Evolutionary conservation across 1,140 invertebrate genomes (phyloP).

Genomic region (Megathymus violae): DNA sequence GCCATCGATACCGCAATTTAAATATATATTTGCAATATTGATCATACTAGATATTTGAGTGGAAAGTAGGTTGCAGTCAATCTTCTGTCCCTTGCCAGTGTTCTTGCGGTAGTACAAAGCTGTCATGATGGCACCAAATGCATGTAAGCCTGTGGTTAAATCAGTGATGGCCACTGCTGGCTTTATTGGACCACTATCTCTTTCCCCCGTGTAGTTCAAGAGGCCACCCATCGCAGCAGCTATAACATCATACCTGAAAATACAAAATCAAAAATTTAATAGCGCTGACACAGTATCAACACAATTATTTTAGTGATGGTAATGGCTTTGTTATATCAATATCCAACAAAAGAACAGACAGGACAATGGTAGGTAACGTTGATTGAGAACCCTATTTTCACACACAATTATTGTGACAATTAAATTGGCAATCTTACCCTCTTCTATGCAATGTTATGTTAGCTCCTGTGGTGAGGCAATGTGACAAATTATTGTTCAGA

Average conservation of each 20-base stretch:
- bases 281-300: too few species aligned
- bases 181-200: conserved; percentile 94
- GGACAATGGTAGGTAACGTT: too few species aligned
- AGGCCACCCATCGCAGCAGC: conserved; percentile 96
- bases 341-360: too few species aligned
- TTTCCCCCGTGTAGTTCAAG: conserved; percentile 94
- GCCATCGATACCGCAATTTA: conserved; percentile 93
- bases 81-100: conserved; percentile 94
- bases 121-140: conserved; percentile 97
- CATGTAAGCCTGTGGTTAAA: conserved; percentile 95
- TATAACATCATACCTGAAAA: conserved; percentile 94
- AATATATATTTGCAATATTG: conserved; percentile 95
- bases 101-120: conserved; percentile 91
- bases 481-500: too few species aligned
- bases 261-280: too few species aligned
- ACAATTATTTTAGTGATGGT: too few species aligned
- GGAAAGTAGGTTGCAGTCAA: conserved; percentile 96
- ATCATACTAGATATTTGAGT: conserved; percentile 95
- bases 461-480: too few species aligned
- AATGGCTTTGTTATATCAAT: too few species aligned
- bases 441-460: too few species aligned
- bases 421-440: too few species aligned
- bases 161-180: conserved; percentile 97
- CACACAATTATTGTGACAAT: too few species aligned
- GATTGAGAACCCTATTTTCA: too few species aligned